Evolutionary conservation across 2,113 vertebrate species (phyloP), one percentile per base, ranked within the genome.

Genomic region (Lepisosteus oculatus): DNA sequence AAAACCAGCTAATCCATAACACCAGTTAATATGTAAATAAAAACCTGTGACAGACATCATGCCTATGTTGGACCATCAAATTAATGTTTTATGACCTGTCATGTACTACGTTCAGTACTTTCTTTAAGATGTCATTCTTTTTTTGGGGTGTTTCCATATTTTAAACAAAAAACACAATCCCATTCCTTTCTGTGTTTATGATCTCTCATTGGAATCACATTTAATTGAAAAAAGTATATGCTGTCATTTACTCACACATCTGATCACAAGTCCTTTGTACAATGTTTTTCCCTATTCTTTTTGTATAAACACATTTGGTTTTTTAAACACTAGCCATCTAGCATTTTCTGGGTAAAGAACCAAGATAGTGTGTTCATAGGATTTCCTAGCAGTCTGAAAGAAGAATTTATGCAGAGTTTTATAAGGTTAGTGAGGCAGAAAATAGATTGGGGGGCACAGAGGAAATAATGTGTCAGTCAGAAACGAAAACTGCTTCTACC

Each of bases 361-460:
- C 76, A 90, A 90, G 85, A 84, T 75, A 86, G 70, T 83, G 84
- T 85, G 80, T 84, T 85, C 75, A 64, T 43, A 87, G 83, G 82
- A 86, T 87, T 86, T 86, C 72, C 76, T 83, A 85, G 80, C 74
- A 88, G 84, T 63, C 77, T 84, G 78, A 87, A 88, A 92, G 82
- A 29, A 92, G 89, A 93, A 93, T 89, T 88, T 93, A 93, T 93
- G 91, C 89, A 89, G 81, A 88, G 80, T 90, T 94, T 92, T 92
- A 91, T 91, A 90, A 91, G 86, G 84, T 90, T 91, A 91, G 86
- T 89, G 89, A 91, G 88, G 91, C 90, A 93, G 91, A 93, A 95
- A 95, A 95, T 95, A 92, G 90, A 93, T 92, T 84, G 86, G 85
- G 85, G 85, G 89, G 72, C 84, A 81, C 65, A 84, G 85, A 83